Evolutionary conservation across 2,113 vertebrate species (phyloP).

Genomic region (Pungitius pungitius): DNA sequence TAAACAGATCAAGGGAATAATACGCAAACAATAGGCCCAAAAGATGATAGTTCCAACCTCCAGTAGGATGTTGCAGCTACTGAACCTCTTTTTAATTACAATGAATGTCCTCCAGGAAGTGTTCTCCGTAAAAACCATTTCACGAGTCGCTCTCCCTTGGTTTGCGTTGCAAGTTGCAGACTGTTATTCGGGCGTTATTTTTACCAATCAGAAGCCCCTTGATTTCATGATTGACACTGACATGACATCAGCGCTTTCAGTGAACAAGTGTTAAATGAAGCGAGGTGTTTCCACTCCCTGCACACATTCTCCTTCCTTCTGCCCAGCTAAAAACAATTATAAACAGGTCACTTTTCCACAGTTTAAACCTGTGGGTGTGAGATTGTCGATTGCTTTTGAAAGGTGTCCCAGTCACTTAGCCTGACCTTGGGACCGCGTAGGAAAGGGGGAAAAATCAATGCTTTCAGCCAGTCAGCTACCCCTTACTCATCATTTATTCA

Average conservation of each 20-base stretch:
- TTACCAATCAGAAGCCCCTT: constrained; percentile 22
- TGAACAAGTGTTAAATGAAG: constrained; percentile 3
- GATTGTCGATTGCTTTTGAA: constrained; percentile 13
- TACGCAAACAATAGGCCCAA: not conserved
- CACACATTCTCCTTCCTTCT: not conserved
- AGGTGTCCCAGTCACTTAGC: constrained; percentile 3
- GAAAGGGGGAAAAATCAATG: constrained; percentile 19
- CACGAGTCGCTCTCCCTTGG: not conserved
- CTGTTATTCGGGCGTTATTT: constrained; percentile 7
- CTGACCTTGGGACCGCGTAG: constrained; percentile 30
- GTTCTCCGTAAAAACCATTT: not conserved
- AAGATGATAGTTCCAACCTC: not conserved
- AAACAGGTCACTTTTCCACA: not conserved
- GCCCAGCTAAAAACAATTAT: constrained; percentile 13
- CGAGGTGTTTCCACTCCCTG: constrained; percentile 20
- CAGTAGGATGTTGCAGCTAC: not conserved
- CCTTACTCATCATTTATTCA: constrained; percentile 29
- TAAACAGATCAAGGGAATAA: not conserved
- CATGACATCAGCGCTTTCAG: constrained; percentile 26
- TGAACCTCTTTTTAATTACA: not conserved
- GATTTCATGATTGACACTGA: constrained; percentile 35
- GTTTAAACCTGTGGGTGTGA: constrained; percentile 26
- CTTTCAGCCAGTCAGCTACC: not conserved
- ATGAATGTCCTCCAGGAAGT: not conserved
- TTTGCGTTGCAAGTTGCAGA: not conserved